Evolutionary conservation across 2,113 vertebrate species (phyloP), one percentile per base, ranked within the genome.

Genomic region (Ctenodactylus gundi): DNA sequence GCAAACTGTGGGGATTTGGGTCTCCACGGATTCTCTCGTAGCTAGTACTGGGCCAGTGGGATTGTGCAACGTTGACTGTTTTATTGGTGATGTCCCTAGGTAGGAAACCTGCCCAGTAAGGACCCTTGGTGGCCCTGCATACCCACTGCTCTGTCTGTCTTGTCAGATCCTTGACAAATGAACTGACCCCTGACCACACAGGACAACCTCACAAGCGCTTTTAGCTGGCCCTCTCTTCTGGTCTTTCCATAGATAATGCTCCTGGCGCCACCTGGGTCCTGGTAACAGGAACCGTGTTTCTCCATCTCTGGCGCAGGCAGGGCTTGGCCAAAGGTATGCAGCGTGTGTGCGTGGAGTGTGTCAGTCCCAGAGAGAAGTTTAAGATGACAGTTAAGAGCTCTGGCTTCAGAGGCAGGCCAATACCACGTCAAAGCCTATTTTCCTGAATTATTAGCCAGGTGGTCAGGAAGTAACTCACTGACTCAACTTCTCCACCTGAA

Each of bases 241-340:
- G 46, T 44, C n/a, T 76, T 65, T 29, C n/a, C 27, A 67, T 0
- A 15, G 4, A 6, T 0, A 25, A 82, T 9, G 25, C 20, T 85
- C 12, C 34, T 64, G 29, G 65, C 10, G n/a, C 6, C 5, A 11
- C 6, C 62, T 57, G 55, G 36, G 76, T 73, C 31, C 62, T 53
- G 25, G 60, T 7, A n/a, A 1, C 3, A 25, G 36, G 27, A 15
- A 60, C 39, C 5, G 31, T 36, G 7, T 6, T 14, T 18, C 7
- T 20, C 25, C 14, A 8, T 17, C 14, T 25, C 17, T 20, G 39
- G 49, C 49, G 53, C 0, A 0, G 2, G 25, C 6, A 21, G 41
- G 4, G 7, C 34, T 25, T 2, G n/a, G 31, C 17, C 10, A 57
- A 29, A 27, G 57, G n/a, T 2, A 2, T 27, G 64, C 4, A 4